Base-by-base conservation (phyloP, 2,797 vertebrate genomes). In the Pipistrellus pipistrellus region DNA sequence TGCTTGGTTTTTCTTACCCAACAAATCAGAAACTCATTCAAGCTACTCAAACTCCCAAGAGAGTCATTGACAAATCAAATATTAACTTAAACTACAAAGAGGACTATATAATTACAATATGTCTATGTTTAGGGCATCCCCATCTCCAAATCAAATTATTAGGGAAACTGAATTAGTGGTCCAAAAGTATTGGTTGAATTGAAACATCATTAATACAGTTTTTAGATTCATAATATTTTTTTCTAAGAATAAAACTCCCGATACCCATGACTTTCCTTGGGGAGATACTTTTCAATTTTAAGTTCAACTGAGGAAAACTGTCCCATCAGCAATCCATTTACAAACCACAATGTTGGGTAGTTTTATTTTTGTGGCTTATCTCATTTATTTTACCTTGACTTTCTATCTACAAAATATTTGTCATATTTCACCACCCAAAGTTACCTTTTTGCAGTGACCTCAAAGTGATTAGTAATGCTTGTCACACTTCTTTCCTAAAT, bases 351-450 rank as follows among this genome's bases (percentile, higher is more conserved):
- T 21, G 72, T 76, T 93, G 71, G 30, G 41, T 46, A 84, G 62
- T 78, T 48, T 46, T 91, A 48, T 53, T 90, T 90, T 83, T 80
- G 38, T 68, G n/a, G 38, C 14, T 80, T 71, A 93, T 87, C 46
- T 93, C 46, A 41, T 72, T 95, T 94, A 73, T 80, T 92, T 80
- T 88, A 80, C 62, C 53, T 95, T 94, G 38, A 81, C 77, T 95
- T 90, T 75, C 17, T 66, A 71, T 68, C 91, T 55, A 90, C 30
- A 88, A 44, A 35, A 27, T 80, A 90, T 55, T 21, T 88, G 44
- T 38, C 88, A 84, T 44, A 77, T 84, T 89, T 88, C 41, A 85
- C 25, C 3, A 13, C 12, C 2, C 25, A 62, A 95, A 51, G 21
- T 59, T 90, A 13, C 18, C 38, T 93, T 91, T 86, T 91, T 64